These are phyloP conservation scores for Campylomormyrus numenius DNA, from an alignment of 2,113 vertebrate genomes.

Conservation along the genomic window DNA sequence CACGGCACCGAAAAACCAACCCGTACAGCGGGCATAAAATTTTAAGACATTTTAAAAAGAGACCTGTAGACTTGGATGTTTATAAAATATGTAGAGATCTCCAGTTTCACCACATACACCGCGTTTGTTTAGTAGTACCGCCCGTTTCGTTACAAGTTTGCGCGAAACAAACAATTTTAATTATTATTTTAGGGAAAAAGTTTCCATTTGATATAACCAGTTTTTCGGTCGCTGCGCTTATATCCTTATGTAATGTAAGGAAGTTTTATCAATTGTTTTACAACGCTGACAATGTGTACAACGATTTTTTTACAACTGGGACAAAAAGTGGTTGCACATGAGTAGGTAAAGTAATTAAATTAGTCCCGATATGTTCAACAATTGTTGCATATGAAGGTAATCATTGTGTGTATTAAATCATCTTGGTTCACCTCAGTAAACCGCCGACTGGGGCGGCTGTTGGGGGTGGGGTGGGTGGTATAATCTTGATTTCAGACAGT, in stretches of 20 bases:
- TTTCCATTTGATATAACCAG: background rate
- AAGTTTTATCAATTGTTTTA: constrained; percentile 5
- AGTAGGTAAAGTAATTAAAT: background rate
- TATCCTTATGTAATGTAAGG: constrained; percentile 1
- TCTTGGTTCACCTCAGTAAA: background rate
- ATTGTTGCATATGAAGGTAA: background rate
- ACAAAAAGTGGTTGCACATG: background rate
- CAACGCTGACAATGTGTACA: background rate
- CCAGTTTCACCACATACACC: background rate
- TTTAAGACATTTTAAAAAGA: background rate
- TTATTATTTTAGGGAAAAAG: background rate
- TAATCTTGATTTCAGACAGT: constrained; percentile 17
- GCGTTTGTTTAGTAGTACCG: background rate
- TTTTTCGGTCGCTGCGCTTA: background rate
- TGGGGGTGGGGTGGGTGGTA: constrained; percentile 12
- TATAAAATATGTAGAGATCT: background rate
- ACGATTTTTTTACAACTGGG: background rate
- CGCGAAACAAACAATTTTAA: background rate
- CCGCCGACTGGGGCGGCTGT: constrained; percentile 4
- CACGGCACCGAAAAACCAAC: constrained; percentile 37
- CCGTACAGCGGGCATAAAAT: no score
- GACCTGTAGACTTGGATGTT: background rate
- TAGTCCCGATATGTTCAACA: background rate
- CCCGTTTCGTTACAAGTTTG: background rate
- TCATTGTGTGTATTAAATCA: background rate